These are phyloP conservation scores for Sycobia sp. DNA, from an alignment of 1,140 invertebrate species.

Conservation along the genomic window DNA sequence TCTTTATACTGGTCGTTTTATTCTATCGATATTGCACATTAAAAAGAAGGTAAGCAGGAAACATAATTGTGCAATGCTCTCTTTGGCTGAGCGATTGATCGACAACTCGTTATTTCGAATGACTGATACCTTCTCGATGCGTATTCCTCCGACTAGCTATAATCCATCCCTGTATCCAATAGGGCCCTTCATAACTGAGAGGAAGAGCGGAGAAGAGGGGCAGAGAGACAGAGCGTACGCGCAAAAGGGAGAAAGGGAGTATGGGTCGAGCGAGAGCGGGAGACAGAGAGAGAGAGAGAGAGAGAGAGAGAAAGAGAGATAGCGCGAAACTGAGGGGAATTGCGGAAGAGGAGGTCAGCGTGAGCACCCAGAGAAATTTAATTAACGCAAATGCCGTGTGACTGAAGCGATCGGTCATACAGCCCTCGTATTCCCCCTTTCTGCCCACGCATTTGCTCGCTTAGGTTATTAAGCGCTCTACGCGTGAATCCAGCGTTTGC, in stretches of 20 bases:
- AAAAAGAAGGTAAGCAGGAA: background rate
- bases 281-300: slow-evolving; percentile 34
- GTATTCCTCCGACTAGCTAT: slow-evolving; percentile 35
- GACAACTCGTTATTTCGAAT: slow-evolving; percentile 39
- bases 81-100: background rate
- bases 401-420: slow-evolving; percentile 57
- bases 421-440: background rate
- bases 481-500: too few species aligned
- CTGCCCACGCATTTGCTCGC: slow-evolving; percentile 22
- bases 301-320: slow-evolving; percentile 11
- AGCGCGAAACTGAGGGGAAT: too few species aligned
- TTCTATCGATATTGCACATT: too few species aligned
- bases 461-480: slow-evolving; percentile 29
- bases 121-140: slow-evolving; percentile 54
- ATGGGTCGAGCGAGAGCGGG: too few species aligned
- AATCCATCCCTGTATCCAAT: too few species aligned
- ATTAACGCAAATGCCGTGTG: slow-evolving; percentile 61
- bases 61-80: background rate
- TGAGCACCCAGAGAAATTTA: slow-evolving; percentile 55
- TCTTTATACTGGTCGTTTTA: too few species aligned
- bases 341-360: slow-evolving; percentile 21
- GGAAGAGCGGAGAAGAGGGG: too few species aligned
- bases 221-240: too few species aligned
- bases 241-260: too few species aligned
- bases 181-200: too few species aligned